Base-by-base conservation (phyloP, 2,113 vertebrate genomes). In the Brachyistius frenatus region DNA sequence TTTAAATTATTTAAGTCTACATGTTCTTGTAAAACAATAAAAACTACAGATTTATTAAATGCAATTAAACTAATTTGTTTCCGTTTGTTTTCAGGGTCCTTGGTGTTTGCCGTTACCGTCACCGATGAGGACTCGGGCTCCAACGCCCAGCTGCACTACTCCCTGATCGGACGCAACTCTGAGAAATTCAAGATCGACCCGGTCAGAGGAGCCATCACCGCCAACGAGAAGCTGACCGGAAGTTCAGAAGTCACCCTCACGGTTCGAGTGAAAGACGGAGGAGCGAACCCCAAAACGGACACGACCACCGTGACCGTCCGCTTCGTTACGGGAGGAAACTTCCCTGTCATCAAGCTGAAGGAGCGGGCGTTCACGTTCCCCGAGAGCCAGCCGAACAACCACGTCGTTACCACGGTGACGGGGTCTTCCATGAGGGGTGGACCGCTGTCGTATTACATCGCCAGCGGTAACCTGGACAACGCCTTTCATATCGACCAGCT, bases 31-130 rank as follows among this genome's bases (percentile, higher is more conserved):
- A 9, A 9, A 44, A 44, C 3, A 44, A 11, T 44, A 11, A 9
- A 44, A 9, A 41, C 9, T 4, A 6, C 13, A 10, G 41, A 2
- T 13, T 44, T 44, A 15, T 53, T 30, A 60, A 35, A 62, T 44
- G 41, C 13, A 11, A 11, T 44, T 3, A 37, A 57, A 41, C 13
- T 8, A 1, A 15, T 70, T 39, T 31, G 1, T 81, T 57, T 0
- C 55, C 7, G 11, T 80, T 0, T 86, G 37, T 72, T 46, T 79
- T n/a, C 76, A 99, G 98, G 97, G 57, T 96, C 96, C 0, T 94
- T 99, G 6, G 96, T 99, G 68, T 99, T 99, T 91, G 97, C 98
- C 0, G 98, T 99, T 14, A 99, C 98, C 0, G 98, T 99, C 80
- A 98, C 97, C 0, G 98, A 99, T 44, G 96, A 97, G 1, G 98